Evolutionary conservation across 2,113 vertebrate species (phyloP), one percentile per base, ranked within the genome.

Genomic region (Syngnathus typhle): DNA sequence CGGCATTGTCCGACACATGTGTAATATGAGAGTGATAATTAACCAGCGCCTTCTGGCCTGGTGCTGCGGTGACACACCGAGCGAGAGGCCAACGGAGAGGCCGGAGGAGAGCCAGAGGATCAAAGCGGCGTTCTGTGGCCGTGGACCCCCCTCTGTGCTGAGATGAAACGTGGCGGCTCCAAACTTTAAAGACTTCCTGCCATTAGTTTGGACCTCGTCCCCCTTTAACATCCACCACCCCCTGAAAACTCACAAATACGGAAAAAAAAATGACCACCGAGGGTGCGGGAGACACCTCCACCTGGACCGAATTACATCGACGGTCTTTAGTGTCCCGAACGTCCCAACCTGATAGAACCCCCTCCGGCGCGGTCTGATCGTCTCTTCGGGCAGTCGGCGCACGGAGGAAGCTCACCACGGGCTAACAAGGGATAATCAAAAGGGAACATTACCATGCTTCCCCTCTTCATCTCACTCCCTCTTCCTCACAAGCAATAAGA

Each of bases 151-250:
- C 91, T 92, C 93, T 87, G 93, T 91, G 94, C 93, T 92, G 92
- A 95, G 93, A 98, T 96, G 95, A 98, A 98, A 97, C 94, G 93
- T 89, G 80, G 92, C 82, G 70, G 77, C 79, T 84, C 91, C 93
- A 93, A 93, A 95, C 95, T 97, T 98, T 96, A 98, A 99, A 98
- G 94, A 96, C 95, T 98, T 99, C 95, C 95, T 94, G 94, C 94
- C 95, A 98, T 98, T 98, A 98, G 94, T 89, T 85, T 89, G 91
- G 94, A 95, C 96, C 93, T 93, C 90, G 91, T 94, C 87, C 70
- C 68, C 72, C 62, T 64, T 41, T 11, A 59, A 16, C 70, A 54
- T 5, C 32, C 77, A 32, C 27, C 27, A 32, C 27, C 27, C 27
- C 27, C 27, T 89, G 84, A 46, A 90, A 80, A 74, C 36, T 37